Conservation (phyloP, 2,888 invertebrate species). For the Acanthopleura granulata region DNA sequence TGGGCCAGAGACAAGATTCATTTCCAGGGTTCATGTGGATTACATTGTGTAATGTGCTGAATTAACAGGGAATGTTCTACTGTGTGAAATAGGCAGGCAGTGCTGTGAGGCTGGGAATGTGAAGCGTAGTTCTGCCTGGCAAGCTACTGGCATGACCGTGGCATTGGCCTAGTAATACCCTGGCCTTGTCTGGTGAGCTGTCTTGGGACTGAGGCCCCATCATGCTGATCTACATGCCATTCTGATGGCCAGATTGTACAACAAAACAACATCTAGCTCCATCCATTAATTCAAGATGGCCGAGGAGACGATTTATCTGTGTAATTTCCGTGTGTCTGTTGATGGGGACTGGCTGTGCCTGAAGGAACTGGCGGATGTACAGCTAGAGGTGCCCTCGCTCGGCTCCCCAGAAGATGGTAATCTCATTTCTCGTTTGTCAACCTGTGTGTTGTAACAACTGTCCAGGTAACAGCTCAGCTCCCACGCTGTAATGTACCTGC, state of each 20-base stretch:
- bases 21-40: too few species aligned
- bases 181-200: slow-evolving; percentile 19
- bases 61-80: not conserved
- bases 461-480: too few species aligned
- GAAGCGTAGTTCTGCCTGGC: not conserved
- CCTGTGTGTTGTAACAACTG: too few species aligned
- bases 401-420: slow-evolving; percentile 45
- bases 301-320: slow-evolving; percentile 95
- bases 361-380: slow-evolving; percentile 93
- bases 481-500: too few species aligned
- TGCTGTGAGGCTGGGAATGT: slow-evolving; percentile 9
- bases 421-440: not conserved
- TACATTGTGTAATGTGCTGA: too few species aligned
- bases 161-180: not conserved
- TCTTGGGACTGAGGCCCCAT: not conserved
- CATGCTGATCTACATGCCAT: not conserved
- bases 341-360: slow-evolving; percentile 98
- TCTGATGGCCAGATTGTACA: not conserved
- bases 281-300: slow-evolving; percentile 72
- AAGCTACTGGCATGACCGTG: not conserved
- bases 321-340: slow-evolving; percentile 96
- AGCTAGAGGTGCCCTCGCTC: slow-evolving; percentile 66
- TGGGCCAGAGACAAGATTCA: too few species aligned
- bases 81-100: not conserved
- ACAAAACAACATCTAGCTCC: not conserved